Conservation (phyloP, 2,888 invertebrate species). For the Diarsia rubi region DNA sequence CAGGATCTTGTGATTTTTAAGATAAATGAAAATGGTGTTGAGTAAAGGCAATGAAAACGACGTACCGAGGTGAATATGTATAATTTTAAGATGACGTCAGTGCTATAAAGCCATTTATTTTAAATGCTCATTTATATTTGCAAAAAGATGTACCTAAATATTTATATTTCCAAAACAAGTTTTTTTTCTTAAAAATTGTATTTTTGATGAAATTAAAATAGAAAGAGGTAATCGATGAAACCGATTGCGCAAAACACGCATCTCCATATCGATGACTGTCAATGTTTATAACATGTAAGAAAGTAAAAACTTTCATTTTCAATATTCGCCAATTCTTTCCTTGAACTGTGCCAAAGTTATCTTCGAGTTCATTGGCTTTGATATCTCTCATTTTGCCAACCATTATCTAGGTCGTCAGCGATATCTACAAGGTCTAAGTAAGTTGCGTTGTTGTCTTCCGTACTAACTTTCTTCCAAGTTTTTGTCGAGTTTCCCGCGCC, state of each 20-base stretch:
- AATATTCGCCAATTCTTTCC: constrained; percentile 48
- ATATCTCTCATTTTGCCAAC: constrained; percentile 58
- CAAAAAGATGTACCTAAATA: background rate
- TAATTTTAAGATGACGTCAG: background rate
- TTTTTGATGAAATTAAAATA: constrained; percentile 20
- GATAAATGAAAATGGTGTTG: constrained; percentile 6
- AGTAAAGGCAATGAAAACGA: constrained; percentile 1
- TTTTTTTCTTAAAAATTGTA: background rate
- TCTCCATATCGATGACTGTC: constrained; percentile 17
- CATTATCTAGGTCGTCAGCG: constrained; percentile 59
- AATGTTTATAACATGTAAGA: constrained; percentile 44
- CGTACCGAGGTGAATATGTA: background rate
- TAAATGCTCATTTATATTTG: constrained; percentile 12
- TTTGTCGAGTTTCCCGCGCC: constrained; percentile 46
- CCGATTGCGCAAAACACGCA: constrained; percentile 42
- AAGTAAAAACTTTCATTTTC: constrained; percentile 62
- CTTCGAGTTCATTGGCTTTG: constrained; percentile 62
- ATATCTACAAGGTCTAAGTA: constrained; percentile 60
- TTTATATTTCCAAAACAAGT: background rate
- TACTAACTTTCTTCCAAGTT: constrained; percentile 61
- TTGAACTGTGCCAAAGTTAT: constrained; percentile 57
- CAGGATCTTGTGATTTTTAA: constrained; percentile 13
- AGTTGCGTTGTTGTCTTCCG: constrained; percentile 40
- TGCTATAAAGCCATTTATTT: background rate
- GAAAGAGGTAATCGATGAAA: constrained; percentile 22